Base-by-base conservation (phyloP, 2,113 vertebrate species). In the Eolophus roseicapilla region DNA sequence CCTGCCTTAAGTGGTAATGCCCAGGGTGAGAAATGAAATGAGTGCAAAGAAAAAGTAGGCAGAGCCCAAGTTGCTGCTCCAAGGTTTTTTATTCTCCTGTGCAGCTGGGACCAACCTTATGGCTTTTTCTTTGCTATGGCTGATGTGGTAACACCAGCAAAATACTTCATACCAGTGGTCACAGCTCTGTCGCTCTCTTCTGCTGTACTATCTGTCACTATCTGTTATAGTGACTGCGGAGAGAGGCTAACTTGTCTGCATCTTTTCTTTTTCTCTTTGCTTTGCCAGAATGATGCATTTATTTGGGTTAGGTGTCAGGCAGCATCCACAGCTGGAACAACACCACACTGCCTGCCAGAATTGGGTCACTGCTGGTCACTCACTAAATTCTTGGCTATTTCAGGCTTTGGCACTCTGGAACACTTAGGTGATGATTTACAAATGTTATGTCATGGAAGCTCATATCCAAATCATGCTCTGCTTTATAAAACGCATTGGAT, bases 261-360 rank as follows among this genome's bases (percentile, higher is more conserved):
- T 41, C 52, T 79, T 49, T 47, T 41, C 31, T 70, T 63, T 77
- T 33, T 37, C 44, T 52, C 37, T 65, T 82, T 63, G 37, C 47
- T 69, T 74, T 82, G 53, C 71, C 76, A 83, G 71, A 60, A 20
- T 52, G 71, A 88, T 77, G 71, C n/a, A 70, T 93, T 74, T 94
- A 29, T 94, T 96, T 96, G 82, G 68, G 41, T 92, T 93, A 39
- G 33, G 33, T 76, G 70, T 92, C 75, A 80, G 46, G 82, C 78
- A 85, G 62, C 41, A 69, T 67, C 57, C 49, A 35, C n/a, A 57
- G 70, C 41, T 82, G 27, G 82, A 83, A 27, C 52, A 87, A 1
- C 62, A 87, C 27, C 0, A 0, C 81, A 1, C 81, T 57, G 62
- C 24, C 82, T 93, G 87, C 84, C 77, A 79, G 43, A 65, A 57